Evolutionary conservation across 35 echinoderm and acorn worm species (phyloP).

Genomic region (Ophiothrix spiculata): DNA sequence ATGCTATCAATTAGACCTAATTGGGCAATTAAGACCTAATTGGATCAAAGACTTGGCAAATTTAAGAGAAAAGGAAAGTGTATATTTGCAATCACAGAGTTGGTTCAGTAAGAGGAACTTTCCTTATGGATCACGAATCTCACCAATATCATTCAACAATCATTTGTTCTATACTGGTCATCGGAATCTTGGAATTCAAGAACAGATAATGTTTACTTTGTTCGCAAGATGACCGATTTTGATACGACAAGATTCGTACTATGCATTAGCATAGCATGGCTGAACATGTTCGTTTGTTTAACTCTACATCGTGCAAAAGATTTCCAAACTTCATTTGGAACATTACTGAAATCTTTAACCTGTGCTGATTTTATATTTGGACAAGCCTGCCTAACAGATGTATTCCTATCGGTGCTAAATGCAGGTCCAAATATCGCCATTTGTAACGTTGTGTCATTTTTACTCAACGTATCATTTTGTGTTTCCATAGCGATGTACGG

Average conservation of each 20-base stretch:
- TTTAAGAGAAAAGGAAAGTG: too few relatives aligned
- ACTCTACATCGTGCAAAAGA: background rate
- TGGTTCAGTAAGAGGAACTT: too few relatives aligned
- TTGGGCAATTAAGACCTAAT: too few relatives aligned
- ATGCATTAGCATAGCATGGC: background rate
- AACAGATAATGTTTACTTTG: too few relatives aligned
- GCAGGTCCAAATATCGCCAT: background rate
- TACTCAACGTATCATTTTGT: background rate
- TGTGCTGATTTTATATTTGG: background rate
- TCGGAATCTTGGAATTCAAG: too few relatives aligned
- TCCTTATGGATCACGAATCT: too few relatives aligned
- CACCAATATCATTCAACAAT: background rate
- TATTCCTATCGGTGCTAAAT: background rate
- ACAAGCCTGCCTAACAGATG: background rate
- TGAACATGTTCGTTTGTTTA: background rate
- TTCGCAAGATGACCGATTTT: background rate
- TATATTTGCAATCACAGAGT: too few relatives aligned
- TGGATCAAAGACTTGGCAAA: too few relatives aligned
- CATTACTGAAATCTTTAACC: background rate
- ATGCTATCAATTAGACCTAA: too few relatives aligned
- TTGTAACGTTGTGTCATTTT: background rate
- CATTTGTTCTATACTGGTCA: too few relatives aligned
- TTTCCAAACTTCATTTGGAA: background rate
- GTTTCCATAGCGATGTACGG: background rate
- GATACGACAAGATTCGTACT: background rate